A percentile compares a stretch with the other conserved stretches of the same genome.
Conservation (phyloP, 2,888 invertebrate species). For the Sphecodes monilicornis region DNA sequence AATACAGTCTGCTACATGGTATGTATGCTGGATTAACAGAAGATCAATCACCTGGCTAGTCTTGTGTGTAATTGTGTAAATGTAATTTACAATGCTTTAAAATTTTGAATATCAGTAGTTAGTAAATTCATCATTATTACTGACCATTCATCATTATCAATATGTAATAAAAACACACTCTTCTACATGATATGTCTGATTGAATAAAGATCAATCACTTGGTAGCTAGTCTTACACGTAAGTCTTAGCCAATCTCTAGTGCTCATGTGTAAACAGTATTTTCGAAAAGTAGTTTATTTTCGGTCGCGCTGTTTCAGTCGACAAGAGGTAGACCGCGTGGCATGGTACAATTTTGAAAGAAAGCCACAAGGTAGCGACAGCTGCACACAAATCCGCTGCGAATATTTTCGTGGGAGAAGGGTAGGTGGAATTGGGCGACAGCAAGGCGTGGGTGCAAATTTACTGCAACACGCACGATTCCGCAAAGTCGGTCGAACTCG, state of each 20-base stretch:
- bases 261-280: background rate
- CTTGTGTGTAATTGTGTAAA: too few species aligned
- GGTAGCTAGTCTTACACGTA: too few species aligned
- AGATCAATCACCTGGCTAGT: too few species aligned
- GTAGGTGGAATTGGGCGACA: slow-evolving; percentile 51
- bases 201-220: too few species aligned
- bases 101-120: too few species aligned
- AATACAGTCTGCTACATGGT: too few species aligned
- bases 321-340: slow-evolving; percentile 50
- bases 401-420: slow-evolving; percentile 52
- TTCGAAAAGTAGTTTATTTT: background rate
- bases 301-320: background rate
- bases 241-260: background rate
- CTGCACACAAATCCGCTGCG: slow-evolving; percentile 51
- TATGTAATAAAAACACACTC: too few species aligned
- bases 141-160: too few species aligned
- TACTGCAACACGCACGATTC: slow-evolving; percentile 63
- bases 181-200: too few species aligned
- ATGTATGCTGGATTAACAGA: too few species aligned
- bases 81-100: too few species aligned
- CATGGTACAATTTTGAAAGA: slow-evolving; percentile 72
- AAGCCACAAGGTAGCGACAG: slow-evolving; percentile 77
- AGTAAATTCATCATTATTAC: too few species aligned
- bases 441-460: slow-evolving; percentile 69
- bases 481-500: slow-evolving; percentile 50